phyloP scores from a whole-genome alignment of 2,797 vertebrate species.

The Rallus crepitans region DNA sequence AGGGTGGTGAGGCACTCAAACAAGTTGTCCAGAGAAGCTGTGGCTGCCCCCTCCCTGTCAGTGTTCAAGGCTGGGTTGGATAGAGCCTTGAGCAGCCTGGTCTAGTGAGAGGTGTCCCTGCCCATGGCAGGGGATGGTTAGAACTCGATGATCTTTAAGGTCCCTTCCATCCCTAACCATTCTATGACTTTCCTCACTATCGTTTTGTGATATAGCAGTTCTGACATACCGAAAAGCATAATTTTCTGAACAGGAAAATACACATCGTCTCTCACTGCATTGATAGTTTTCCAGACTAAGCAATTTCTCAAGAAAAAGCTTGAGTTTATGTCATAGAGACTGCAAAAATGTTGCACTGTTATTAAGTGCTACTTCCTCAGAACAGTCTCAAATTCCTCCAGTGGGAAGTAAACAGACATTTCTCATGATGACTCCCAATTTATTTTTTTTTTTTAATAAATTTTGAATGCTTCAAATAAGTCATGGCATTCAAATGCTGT shows the following conservation, averaged over 20 bases:
- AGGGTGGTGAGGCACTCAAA: too few relatives aligned
- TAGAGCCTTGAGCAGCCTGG: too few relatives aligned
- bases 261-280: not conserved
- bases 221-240: not conserved
- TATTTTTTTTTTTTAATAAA: not conserved
- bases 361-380: constrained; percentile 36
- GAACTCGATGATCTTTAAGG: too few relatives aligned
- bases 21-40: too few relatives aligned
- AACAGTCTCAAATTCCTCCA: constrained; percentile 3
- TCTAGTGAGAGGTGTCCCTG: too few relatives aligned
- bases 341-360: constrained; percentile 28
- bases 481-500: not conserved
- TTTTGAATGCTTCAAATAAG: not conserved
- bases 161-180: too few relatives aligned
- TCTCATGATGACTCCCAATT: not conserved
- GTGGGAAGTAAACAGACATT: constrained; percentile 17
- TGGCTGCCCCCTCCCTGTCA: too few relatives aligned
- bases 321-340: not conserved
- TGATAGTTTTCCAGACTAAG: not conserved
- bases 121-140: too few relatives aligned
- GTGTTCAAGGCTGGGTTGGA: too few relatives aligned
- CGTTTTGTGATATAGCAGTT: not conserved
- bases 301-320: not conserved
- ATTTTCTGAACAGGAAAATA: not conserved
- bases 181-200: too few relatives aligned